These are phyloP conservation scores for Ovibos moschatus DNA, from an alignment of 2,113 vertebrate genomes.

Conservation along the genomic window DNA sequence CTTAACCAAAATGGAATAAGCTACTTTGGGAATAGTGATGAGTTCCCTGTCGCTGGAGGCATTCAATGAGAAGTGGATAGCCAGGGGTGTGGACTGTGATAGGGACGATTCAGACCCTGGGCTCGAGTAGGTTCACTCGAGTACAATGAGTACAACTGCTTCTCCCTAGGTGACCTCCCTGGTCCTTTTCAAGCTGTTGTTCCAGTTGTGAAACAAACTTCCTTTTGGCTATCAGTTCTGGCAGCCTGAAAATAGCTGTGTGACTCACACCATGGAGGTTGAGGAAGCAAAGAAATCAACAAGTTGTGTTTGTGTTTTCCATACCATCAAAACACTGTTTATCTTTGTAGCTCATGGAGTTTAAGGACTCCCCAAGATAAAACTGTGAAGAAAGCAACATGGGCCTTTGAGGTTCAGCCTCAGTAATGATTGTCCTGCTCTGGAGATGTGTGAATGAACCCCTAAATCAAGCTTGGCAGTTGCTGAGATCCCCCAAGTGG, in stretches of 20 bases:
- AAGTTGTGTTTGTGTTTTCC: not conserved
- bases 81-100: not conserved
- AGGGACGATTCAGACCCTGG: not conserved
- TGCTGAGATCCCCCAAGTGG: not conserved
- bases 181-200: not conserved
- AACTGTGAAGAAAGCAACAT: not conserved
- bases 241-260: not conserved
- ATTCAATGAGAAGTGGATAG: not conserved
- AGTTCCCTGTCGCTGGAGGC: not conserved
- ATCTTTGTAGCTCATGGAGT: not conserved
- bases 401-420: not conserved
- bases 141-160: not conserved
- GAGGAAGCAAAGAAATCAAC: not conserved
- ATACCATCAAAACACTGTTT: not conserved
- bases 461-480: not conserved
- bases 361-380: not conserved
- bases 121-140: not conserved
- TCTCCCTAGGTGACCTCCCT: not conserved
- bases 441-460: not conserved
- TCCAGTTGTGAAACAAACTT: not conserved
- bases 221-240: not conserved
- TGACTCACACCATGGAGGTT: not conserved
- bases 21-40: not conserved
- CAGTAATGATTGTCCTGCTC: not conserved
- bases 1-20: not conserved